These are phyloP conservation scores for Phycodurus eques DNA, from an alignment of 2,113 vertebrate genomes.

Conservation along the genomic window DNA sequence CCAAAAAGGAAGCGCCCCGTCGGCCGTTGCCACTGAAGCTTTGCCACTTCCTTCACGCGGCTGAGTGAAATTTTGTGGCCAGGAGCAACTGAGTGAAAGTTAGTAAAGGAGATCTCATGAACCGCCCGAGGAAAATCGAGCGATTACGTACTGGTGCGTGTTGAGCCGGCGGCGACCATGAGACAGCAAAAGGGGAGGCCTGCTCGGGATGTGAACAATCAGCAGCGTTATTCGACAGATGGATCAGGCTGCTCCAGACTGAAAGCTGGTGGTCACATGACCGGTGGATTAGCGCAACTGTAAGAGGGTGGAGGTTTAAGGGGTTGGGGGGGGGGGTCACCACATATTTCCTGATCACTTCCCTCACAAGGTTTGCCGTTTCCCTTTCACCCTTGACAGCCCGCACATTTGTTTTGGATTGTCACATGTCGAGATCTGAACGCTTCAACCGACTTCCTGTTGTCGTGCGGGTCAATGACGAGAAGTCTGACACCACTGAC, in stretches of 20 bases:
- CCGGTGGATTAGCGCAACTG: slow-evolving; percentile 65
- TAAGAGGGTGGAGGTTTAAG: slow-evolving; percentile 38
- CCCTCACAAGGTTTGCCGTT: slow-evolving; percentile 49
- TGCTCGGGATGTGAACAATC: slow-evolving; percentile 52
- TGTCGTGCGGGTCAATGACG: not conserved
- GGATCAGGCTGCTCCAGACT: slow-evolving; percentile 50
- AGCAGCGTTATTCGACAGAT: slow-evolving; percentile 57
- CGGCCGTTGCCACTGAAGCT: slow-evolving; percentile 1
- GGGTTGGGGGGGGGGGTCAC: slow-evolving; percentile 30
- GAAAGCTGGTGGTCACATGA: slow-evolving; percentile 64
- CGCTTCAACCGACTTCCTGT: not conserved
- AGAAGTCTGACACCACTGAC: slow-evolving; percentile 43
- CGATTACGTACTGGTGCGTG: not conserved
- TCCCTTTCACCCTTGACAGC: slow-evolving; percentile 33
- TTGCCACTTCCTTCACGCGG: slow-evolving; percentile 16
- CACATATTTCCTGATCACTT: slow-evolving; percentile 64
- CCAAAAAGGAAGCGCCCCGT: not conserved
- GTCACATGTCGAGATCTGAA: not conserved
- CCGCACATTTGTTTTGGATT: not conserved
- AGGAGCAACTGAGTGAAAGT: not conserved
- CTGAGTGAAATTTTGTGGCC: slow-evolving; percentile 1
- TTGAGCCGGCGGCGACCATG: slow-evolving; percentile 28
- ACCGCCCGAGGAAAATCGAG: not conserved
- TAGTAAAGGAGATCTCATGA: not conserved
- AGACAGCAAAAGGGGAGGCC: slow-evolving; percentile 25